A percentile compares a stretch with the other conserved stretches of the same genome.
Evolutionary conservation across 2,888 invertebrate species (phyloP).

Genomic region (Eupithecia inturbata): DNA sequence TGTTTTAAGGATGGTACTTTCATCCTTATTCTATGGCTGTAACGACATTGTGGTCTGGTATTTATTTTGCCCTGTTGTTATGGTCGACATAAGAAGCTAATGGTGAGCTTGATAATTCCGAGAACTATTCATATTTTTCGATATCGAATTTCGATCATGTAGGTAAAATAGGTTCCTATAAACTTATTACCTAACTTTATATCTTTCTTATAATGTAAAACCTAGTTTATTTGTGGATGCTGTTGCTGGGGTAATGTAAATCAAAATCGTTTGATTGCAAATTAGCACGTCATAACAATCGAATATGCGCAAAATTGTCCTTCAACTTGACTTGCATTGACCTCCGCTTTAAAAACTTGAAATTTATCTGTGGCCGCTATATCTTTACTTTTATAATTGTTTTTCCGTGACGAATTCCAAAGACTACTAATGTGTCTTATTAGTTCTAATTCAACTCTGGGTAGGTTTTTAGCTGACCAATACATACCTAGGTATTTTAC

Average conservation of each 20-base stretch:
- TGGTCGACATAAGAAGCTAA: not conserved
- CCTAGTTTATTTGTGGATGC: not conserved
- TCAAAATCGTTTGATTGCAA: not conserved
- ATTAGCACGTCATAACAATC: constrained; percentile 17
- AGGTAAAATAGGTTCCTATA: not conserved
- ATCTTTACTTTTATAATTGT: constrained; percentile 8
- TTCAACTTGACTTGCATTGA: constrained; percentile 40
- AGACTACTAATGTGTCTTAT: not conserved
- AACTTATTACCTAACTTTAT: not conserved
- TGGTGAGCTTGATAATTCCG: no score
- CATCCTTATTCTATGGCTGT: not conserved
- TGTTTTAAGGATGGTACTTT: no score
- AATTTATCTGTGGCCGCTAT: constrained; percentile 18
- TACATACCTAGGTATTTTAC: not conserved
- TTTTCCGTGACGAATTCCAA: constrained; percentile 11
- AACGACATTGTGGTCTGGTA: not conserved
- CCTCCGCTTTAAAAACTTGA: constrained; percentile 19
- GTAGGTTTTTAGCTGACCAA: not conserved
- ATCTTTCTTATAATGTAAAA: no score
- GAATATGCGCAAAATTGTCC: constrained; percentile 25
- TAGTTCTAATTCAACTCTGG: constrained; percentile 4
- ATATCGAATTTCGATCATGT: no score
- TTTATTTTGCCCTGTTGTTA: not conserved
- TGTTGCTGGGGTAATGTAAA: not conserved
- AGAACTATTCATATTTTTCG: no score